Base-by-base conservation (phyloP, 1,140 invertebrate genomes). In the Heliconius himera region DNA sequence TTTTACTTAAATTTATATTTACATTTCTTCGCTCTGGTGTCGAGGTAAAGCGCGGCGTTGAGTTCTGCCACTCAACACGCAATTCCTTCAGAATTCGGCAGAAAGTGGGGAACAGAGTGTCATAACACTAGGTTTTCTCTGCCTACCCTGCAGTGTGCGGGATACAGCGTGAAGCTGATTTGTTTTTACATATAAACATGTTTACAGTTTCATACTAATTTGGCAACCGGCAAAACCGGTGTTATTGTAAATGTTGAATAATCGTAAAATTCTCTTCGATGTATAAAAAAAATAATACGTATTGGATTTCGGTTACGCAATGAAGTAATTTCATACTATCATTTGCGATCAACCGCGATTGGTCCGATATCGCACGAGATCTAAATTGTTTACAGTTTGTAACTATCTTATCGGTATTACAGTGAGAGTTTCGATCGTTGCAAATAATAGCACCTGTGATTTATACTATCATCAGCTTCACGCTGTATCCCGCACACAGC, bases 401-500 rank as follows among this genome's bases (percentile, higher is more conserved):
- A 76, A 76, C 46, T 54, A 33, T 76, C 20, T 26, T 56, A 76
- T 76, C 54, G 74, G 29, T 70, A 36, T 72, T 41, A 36, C n/a
- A 72, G 70, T 22, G 29, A 76, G 60, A 38, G 60, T 46, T 77
- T 77, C 33, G 46, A 72, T 2, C 22, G n/a, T n/a, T 8, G 0
- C 60, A 76, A n/a, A 29, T 38, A 66, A 77, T 71, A 71, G 76
- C 76, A 88, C 86, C 83, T 88, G 86, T 88, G 86, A 90, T 88
- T 90, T 90, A 87, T 89, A 84, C 88, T 91, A 91, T 91, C 89
- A 87, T 26, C 26, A 26, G 26, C 26, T 26, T 26, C 26, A 26
- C 26, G 26, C 26, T 26, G 26, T 26, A 26, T 26, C 26, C 26
- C 26, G 26, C 26, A 26, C 26, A 26, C 26, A 26, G 26, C 26